Percentiles rank a stretch among this genome's conserved stretches.
These are phyloP conservation scores for Fukomys damarensis DNA, from an alignment of 2,113 vertebrate species.

Conservation along the genomic window DNA sequence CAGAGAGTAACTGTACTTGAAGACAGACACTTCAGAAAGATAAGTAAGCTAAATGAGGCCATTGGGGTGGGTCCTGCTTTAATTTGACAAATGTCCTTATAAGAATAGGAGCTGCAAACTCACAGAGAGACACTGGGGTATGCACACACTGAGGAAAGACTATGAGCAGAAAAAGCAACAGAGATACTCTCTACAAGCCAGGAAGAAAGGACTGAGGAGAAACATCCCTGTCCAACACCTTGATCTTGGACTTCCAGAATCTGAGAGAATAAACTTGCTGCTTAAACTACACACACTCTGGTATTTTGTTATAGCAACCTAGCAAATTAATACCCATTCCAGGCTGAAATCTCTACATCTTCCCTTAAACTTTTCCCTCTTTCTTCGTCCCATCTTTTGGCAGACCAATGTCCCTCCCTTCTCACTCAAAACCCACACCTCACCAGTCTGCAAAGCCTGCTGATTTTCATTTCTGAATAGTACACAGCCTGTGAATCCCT, in stretches of 20 bases:
- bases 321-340: background rate
- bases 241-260: background rate
- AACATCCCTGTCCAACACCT: background rate
- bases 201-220: background rate
- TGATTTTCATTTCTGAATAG: background rate
- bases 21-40: background rate
- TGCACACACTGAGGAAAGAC: background rate
- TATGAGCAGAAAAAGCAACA: rapidly evolving
- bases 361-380: background rate
- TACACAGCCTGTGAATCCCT: background rate
- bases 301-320: background rate
- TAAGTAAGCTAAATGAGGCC: background rate
- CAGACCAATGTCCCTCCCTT: background rate
- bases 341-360: background rate
- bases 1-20: background rate
- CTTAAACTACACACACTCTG: background rate
- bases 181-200: background rate
- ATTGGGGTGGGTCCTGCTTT: background rate
- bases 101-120: background rate
- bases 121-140: background rate
- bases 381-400: background rate
- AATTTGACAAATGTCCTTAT: background rate
- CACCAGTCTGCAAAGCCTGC: background rate
- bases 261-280: background rate
- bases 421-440: background rate